Evolutionary conservation across 1,140 invertebrate genomes (phyloP), one percentile per base, ranked within the genome.

Genomic region (Mactra quadrangularis): DNA sequence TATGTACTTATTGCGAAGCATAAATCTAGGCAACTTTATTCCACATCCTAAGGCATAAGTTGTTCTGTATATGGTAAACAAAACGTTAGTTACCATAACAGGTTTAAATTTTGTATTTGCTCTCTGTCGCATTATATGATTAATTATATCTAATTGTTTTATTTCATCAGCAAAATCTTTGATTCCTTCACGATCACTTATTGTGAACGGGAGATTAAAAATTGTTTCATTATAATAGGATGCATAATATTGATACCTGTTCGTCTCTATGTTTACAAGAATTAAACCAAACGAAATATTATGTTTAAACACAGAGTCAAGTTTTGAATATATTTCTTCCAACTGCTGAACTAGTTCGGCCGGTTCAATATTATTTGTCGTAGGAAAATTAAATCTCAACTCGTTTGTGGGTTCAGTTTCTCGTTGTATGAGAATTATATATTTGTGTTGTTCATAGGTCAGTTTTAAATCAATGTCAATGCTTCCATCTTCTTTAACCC

Each of bases 311-410:
- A 22, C 6, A 53, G 3, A 17, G 4, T 53, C 50, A 7, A n/a
- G 6, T n/a, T 53, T 53, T 9, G 19, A 53, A 53, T 53, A 53
- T n/a, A 53, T 53, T 53, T 53, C 50, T 53, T n/a, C n/a, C n/a
- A n/a, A n/a, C n/a, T n/a, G n/a, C n/a, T n/a, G n/a, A n/a, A n/a
- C n/a, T n/a, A n/a, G n/a, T n/a, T 53, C 50, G 25, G 4, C 50
- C 19, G 25, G 3, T 53, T 4, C 25, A 9, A 7, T 3, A 53
- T 53, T n/a, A 22, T 4, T 53, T 3, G 50, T 53, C 3, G 19
- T n/a, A 53, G 50, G 50, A 17, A 53, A 53, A n/a, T 53, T 53
- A 53, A n/a, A 53, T 53, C 50, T 53, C 25, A 53, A 17, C 25
- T 53, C 17, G 25, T 53, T 53, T 7, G 50, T 53, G 3, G 25